phyloP scores from a whole-genome alignment of 2,113 vertebrate genomes.

The human (Homo sapiens) region GRCh38 chr7:28729501-28730000 shows the following conservation, averaged over 20 bases:
- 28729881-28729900: neutral
- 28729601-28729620: neutral
- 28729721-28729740: neutral
- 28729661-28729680: neutral
- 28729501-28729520: constrained; percentile 51
- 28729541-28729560: constrained; percentile 74
- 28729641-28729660: neutral
- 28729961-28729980: neutral
- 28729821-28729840: neutral
- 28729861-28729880: neutral
- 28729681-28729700: constrained; percentile 26
- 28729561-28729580: constrained; percentile 36
- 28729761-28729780: constrained; percentile 14
- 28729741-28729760: constrained; percentile 32
- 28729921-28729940: neutral
- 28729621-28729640: constrained; percentile 60
- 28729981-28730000: neutral
- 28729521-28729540: constrained; percentile 65
- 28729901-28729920: neutral
- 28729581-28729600: constrained; percentile 19
- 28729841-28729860: constrained; percentile 29
- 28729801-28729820: constrained; percentile 39
- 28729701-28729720: constrained; percentile 45
- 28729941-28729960: neutral
- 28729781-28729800: constrained; percentile 48